Percentiles rank a stretch among this genome's conserved stretches.
These are phyloP conservation scores for Caenorhabditis drosophilae DNA, from an alignment of 2,888 invertebrate genomes.

Conservation along the genomic window DNA sequence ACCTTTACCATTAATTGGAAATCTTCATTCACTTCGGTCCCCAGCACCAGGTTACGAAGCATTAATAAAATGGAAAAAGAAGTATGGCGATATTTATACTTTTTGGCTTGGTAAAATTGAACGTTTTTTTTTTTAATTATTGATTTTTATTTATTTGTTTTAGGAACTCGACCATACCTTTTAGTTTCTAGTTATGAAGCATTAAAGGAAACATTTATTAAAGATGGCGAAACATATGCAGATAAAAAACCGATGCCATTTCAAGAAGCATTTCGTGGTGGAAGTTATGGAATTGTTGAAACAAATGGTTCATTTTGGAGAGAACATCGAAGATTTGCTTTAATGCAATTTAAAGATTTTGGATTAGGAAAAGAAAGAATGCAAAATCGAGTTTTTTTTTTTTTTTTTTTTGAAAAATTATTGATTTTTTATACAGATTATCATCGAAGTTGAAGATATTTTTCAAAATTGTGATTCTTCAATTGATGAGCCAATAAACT, in stretches of 20 bases:
- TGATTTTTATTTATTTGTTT: too few relatives aligned
- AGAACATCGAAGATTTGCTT: constrained; percentile 36
- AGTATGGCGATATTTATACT: constrained; percentile 40
- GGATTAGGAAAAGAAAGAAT: constrained; percentile 38
- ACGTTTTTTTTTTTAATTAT: too few relatives aligned
- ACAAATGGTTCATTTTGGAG: constrained; percentile 39
- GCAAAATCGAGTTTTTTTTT: too few relatives aligned
- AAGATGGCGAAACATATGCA: constrained; percentile 40
- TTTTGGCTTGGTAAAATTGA: constrained; percentile 29
- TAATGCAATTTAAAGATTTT: constrained; percentile 37
- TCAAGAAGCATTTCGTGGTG: constrained; percentile 20
- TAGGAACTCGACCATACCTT: constrained; percentile 29
- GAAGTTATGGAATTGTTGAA: constrained; percentile 37
- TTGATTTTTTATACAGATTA: constrained; percentile 20
- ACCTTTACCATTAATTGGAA: constrained; percentile 36
- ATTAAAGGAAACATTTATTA: constrained; percentile 41
- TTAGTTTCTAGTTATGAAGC: constrained; percentile 28
- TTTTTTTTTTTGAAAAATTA: too few relatives aligned
- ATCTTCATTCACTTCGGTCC: constrained; percentile 16
- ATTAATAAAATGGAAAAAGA: constrained; percentile 16
- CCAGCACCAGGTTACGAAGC: constrained; percentile 34
- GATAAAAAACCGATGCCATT: constrained; percentile 29
- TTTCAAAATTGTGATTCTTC: constrained; percentile 4
- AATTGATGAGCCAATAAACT: constrained; percentile 1
- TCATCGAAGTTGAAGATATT: constrained; percentile 34